Evolutionary conservation across 2,888 invertebrate species (phyloP), one percentile per base, ranked within the genome.

Genomic region (Listrodromus nycthemerus): DNA sequence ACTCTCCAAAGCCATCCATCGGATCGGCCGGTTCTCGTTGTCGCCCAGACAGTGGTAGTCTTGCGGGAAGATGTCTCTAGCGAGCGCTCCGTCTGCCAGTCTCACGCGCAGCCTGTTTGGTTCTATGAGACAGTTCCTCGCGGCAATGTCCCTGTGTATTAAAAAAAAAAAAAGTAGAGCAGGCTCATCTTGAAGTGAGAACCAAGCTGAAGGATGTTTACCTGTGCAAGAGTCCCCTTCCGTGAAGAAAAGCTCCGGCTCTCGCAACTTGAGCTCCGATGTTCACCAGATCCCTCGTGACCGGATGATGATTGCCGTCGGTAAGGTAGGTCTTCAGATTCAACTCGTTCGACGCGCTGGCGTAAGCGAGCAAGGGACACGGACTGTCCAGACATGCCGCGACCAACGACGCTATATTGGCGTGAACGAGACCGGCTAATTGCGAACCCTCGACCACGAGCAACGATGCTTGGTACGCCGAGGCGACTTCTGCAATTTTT

Each of bases 31-130:
- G 93, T 98, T 98, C 92, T 98, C 98, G 91, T 98, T 98, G 94
- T 98, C 98, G 1, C 97, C 98, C 84, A 98, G 95, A 93, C 98
- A 98, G 93, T 98, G 97, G 94, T 99, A 99, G 94, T 99, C 99
- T 86, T 96, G 96, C 19, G 98, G 97, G 94, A 98, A 99, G 85
- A 99, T 94, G 93, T 99, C 99, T 77, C 98, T 95, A 45, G 98
- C 96, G 87, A 99, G 94, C 50, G 98, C 97, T 91, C 96, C 97
- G 94, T 99, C 99, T 45, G 97, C 96, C 89, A 99, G 94, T 94
- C 97, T 97, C 87, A 98, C 97, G 91, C 96, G 95, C 90, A 97
- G 94, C 92, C 96, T 96, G 78, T 89, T 88, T n/a, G 93, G 91
- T 85, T 93, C 93, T 77, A 93, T 91, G 84, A 98, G 96, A 94